phyloP scores from a whole-genome alignment of 2,888 invertebrate species.

The Antitype chi region DNA sequence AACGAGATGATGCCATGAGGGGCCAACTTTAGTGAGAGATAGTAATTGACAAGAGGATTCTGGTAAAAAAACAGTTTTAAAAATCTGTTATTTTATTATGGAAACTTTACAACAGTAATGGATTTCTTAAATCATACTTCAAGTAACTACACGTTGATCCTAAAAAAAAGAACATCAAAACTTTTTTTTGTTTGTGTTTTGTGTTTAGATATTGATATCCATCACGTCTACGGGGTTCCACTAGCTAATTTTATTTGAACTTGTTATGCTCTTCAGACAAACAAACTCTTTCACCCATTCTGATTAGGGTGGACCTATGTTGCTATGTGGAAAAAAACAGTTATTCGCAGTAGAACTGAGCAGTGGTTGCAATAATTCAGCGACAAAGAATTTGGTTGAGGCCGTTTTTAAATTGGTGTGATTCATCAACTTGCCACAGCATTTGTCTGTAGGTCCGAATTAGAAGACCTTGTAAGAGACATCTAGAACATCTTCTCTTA shows the following conservation, averaged over 20 bases:
- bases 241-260: neutral
- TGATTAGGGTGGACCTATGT: neutral
- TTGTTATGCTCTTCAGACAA: neutral
- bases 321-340: neutral
- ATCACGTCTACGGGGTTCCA: neutral
- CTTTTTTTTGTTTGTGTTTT: neutral
- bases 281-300: neutral
- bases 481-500: too few relatives aligned
- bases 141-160: neutral
- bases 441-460: neutral
- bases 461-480: too few relatives aligned
- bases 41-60: neutral
- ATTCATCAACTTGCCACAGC: neutral
- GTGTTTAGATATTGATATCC: neutral
- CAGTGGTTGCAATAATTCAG: too few relatives aligned
- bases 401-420: neutral
- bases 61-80: neutral
- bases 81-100: neutral
- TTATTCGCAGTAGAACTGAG: neutral
- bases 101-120: neutral
- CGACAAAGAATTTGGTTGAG: neutral
- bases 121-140: neutral
- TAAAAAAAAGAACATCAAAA: neutral
- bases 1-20: neutral
- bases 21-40: neutral